Percentiles rank a stretch among this genome's conserved stretches.
Conservation (phyloP, 2,797 vertebrate species). For the Benthosema pterotum region DNA sequence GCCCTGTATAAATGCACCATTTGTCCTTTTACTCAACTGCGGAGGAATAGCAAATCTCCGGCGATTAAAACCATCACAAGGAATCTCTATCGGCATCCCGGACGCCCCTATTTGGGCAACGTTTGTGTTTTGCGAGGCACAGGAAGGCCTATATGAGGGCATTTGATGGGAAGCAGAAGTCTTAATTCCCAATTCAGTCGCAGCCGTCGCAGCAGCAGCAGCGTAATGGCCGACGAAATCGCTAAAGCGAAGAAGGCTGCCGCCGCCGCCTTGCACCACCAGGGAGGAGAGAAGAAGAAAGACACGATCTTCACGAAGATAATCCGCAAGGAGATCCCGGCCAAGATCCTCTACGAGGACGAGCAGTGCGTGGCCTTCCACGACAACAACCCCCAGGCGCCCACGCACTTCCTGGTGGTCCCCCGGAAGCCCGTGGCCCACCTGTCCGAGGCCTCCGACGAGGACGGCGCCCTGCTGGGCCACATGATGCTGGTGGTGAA, state of each 20-base stretch:
- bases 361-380: conserved; percentile 96
- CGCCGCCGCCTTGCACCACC: conserved; percentile 18
- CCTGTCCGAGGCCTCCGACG: conserved; percentile 87
- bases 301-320: conserved; percentile 96
- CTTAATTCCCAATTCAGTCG: too few relatives aligned
- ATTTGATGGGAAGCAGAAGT: too few relatives aligned
- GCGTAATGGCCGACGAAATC: conserved; percentile 87
- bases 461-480: conserved; percentile 91
- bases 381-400: conserved; percentile 92
- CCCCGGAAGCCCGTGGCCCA: conserved; percentile 90
- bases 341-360: conserved; percentile 88
- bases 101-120: neutral
- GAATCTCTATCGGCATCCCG: too few relatives aligned
- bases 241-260: conserved; percentile 75
- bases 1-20: too few relatives aligned
- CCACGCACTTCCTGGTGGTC: conserved; percentile 93
- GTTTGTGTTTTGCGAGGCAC: too few relatives aligned
- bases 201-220: too few relatives aligned
- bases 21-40: neutral
- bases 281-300: conserved; percentile 80
- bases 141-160: too few relatives aligned
- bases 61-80: too few relatives aligned
- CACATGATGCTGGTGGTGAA: conserved; percentile 95
- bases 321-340: conserved; percentile 91
- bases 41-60: too few relatives aligned